Conservation (phyloP, 2,888 invertebrate species). For the Acrobasis repandana region DNA sequence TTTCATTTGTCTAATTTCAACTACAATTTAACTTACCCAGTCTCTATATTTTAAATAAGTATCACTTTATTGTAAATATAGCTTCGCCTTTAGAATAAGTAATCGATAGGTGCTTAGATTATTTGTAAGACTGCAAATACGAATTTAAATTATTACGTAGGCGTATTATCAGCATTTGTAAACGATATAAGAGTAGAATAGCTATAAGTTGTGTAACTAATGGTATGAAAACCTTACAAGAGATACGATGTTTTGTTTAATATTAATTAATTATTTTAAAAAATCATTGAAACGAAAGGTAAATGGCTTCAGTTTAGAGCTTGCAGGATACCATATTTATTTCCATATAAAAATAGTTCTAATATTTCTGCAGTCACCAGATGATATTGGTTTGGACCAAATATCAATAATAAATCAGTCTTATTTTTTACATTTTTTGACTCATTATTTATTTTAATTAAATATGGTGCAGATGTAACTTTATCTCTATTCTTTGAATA, state of each 20-base stretch:
- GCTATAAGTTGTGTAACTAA: background rate
- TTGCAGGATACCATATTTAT: no score
- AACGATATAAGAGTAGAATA: slow-evolving; percentile 3
- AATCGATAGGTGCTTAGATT: slow-evolving; percentile 70
- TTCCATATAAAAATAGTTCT: no score
- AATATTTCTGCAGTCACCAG: no score
- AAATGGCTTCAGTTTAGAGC: no score
- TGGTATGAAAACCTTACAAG: background rate
- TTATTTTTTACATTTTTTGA: no score
- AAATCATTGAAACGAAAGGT: background rate
- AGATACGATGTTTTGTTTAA: background rate
- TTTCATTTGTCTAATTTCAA: no score
- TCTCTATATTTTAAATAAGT: background rate
- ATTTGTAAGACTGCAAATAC: slow-evolving; percentile 74
- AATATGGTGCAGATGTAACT: no score
- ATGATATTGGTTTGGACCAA: no score
- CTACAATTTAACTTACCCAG: background rate
- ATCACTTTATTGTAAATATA: slow-evolving; percentile 28
- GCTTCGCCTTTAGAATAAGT: slow-evolving; percentile 43
- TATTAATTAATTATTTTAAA: background rate
- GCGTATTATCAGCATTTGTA: slow-evolving; percentile 31
- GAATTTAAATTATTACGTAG: slow-evolving; percentile 71
- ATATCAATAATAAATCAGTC: no score
- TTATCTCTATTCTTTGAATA: no score
- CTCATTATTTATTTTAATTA: no score